Percentiles rank a stretch among this genome's conserved stretches.
phyloP scores from a whole-genome alignment of 2,888 invertebrate species.

The Endotricha flammealis region DNA sequence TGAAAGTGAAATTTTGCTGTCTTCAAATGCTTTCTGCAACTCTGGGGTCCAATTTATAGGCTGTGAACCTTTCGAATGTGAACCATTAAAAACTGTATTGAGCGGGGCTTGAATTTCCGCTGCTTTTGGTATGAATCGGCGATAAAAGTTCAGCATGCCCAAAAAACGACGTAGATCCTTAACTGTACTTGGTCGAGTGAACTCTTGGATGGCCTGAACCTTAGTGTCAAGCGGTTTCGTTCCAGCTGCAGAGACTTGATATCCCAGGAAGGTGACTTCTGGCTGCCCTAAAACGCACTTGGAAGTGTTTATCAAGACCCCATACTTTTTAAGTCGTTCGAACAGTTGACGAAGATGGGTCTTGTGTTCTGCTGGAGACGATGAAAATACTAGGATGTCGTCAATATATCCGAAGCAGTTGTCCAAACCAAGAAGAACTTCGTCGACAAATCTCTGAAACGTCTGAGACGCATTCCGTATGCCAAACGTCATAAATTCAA shows the following conservation, averaged over 20 bases:
- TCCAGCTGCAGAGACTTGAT: slow-evolving; percentile 7
- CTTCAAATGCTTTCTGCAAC: neutral
- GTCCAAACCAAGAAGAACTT: slow-evolving; percentile 3
- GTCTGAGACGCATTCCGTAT: neutral
- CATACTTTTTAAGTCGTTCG: slow-evolving; percentile 8
- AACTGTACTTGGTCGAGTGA: slow-evolving; percentile 9
- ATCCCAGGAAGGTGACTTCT: slow-evolving; percentile 14
- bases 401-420: slow-evolving; percentile 7
- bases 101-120: slow-evolving; percentile 16
- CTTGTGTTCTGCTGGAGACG: slow-evolving; percentile 4
- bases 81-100: neutral
- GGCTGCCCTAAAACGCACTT: slow-evolving; percentile 12
- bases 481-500: slow-evolving; percentile 29
- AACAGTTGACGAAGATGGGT: slow-evolving; percentile 12
- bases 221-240: slow-evolving; percentile 6
- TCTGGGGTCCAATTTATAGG: neutral
- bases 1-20: neutral
- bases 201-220: slow-evolving; percentile 7
- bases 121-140: slow-evolving; percentile 31
- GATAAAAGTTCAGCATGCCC: slow-evolving; percentile 20
- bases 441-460: neutral
- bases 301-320: slow-evolving; percentile 9
- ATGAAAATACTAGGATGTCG: slow-evolving; percentile 10
- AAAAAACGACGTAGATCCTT: slow-evolving; percentile 15
- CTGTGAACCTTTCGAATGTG: neutral